phyloP scores from a whole-genome alignment of 2,113 vertebrate genomes.

The Azemiops feae region DNA sequence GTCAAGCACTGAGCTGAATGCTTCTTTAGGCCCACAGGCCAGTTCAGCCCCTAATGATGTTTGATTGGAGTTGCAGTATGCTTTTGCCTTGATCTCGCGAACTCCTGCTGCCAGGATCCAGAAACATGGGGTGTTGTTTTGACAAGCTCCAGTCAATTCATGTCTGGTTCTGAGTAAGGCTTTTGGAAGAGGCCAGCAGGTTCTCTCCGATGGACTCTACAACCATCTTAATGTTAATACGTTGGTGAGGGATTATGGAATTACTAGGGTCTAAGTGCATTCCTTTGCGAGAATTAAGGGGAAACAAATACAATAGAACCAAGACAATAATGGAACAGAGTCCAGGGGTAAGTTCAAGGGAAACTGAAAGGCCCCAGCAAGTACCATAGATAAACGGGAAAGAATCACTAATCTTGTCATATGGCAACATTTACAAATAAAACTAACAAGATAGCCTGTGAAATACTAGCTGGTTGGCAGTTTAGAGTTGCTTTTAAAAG shows the following conservation, averaged over 20 bases:
- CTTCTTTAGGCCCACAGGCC: background rate
- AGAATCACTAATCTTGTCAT: background rate
- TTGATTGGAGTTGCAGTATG: background rate
- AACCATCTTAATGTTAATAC: background rate
- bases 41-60: background rate
- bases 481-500: background rate
- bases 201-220: background rate
- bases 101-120: background rate
- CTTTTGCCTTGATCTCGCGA: background rate
- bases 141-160: background rate
- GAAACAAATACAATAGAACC: background rate
- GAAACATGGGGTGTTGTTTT: background rate
- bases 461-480: background rate
- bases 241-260: background rate
- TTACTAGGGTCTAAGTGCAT: background rate
- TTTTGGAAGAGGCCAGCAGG: background rate
- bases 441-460: background rate
- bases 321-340: background rate
- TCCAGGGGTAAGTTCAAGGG: background rate
- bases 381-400: background rate
- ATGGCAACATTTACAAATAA: background rate
- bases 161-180: background rate
- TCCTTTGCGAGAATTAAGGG: background rate
- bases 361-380: background rate
- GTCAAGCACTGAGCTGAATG: background rate